Conservation (phyloP, 2,797 vertebrate genomes). For the Trachurus trachurus region DNA sequence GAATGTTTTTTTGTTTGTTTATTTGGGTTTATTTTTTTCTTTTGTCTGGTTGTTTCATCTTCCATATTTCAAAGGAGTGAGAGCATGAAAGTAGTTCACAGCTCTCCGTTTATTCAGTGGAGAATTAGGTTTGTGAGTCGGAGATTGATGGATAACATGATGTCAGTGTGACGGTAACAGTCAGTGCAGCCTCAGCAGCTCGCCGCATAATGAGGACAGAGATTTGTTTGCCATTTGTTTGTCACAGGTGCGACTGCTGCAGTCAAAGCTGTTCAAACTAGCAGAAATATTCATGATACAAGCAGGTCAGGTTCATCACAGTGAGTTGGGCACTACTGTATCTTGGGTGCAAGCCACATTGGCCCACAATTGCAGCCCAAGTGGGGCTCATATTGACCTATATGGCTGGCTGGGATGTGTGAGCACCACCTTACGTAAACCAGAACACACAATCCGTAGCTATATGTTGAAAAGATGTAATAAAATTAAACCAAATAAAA, state of each 20-base stretch:
- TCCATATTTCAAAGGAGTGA: neutral
- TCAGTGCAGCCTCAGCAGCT: neutral
- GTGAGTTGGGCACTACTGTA: too few relatives aligned
- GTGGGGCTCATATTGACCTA: too few relatives aligned
- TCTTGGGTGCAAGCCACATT: too few relatives aligned
- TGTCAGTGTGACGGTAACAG: neutral
- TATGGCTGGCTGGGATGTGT: too few relatives aligned
- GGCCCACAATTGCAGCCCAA: too few relatives aligned
- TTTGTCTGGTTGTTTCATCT: neutral
- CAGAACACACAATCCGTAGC: too few relatives aligned
- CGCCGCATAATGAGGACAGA: neutral
- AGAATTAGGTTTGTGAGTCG: neutral
- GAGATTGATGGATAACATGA: neutral
- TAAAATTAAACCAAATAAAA: neutral
- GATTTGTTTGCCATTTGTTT: neutral
- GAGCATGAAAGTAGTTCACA: neutral
- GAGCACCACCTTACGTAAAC: neutral
- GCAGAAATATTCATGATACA: neutral
- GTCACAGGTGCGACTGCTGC: constrained; percentile 4
- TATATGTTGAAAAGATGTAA: too few relatives aligned
- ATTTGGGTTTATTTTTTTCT: too few relatives aligned
- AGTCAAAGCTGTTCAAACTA: neutral
- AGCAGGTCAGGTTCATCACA: neutral
- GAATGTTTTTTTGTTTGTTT: too few relatives aligned
- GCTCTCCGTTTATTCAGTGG: neutral